These are phyloP conservation scores for Crocallis elinguaria DNA, from an alignment of 2,888 invertebrate genomes.

Conservation along the genomic window DNA sequence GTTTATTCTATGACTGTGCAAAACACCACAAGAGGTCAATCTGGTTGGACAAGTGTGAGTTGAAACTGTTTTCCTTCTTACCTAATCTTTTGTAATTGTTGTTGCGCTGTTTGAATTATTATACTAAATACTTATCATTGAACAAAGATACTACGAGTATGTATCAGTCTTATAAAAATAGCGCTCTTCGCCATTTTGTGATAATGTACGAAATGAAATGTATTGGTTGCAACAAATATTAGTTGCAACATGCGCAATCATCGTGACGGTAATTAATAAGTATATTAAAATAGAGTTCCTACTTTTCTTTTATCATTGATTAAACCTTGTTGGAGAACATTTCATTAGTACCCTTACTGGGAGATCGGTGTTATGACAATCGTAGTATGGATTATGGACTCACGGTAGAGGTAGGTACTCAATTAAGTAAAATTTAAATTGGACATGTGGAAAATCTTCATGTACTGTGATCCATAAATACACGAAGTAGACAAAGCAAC, in stretches of 20 bases:
- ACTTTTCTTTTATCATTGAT: no score
- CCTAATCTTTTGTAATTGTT: neutral
- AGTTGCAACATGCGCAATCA: no score
- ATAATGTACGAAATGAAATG: no score
- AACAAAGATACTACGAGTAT: neutral
- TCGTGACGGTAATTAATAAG: no score
- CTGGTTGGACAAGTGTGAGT: neutral
- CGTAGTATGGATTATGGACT: no score
- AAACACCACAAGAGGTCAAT: neutral
- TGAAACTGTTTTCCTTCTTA: neutral
- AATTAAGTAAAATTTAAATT: neutral
- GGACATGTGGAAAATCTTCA: slow-evolving; percentile 46
- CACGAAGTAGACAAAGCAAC: slow-evolving; percentile 65
- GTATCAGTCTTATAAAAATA: neutral
- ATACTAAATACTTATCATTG: neutral
- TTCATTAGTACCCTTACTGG: no score
- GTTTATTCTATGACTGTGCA: neutral
- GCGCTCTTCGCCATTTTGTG: no score
- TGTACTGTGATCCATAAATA: slow-evolving; percentile 51
- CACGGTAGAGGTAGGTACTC: no score
- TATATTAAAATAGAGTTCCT: no score
- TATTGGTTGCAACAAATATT: no score
- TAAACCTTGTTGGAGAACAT: no score
- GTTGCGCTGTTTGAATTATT: neutral
- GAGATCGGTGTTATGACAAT: no score